Evolutionary conservation across 2,797 vertebrate species (phyloP), one percentile per base, ranked within the genome.

Genomic region (Sebastes aleutianus): DNA sequence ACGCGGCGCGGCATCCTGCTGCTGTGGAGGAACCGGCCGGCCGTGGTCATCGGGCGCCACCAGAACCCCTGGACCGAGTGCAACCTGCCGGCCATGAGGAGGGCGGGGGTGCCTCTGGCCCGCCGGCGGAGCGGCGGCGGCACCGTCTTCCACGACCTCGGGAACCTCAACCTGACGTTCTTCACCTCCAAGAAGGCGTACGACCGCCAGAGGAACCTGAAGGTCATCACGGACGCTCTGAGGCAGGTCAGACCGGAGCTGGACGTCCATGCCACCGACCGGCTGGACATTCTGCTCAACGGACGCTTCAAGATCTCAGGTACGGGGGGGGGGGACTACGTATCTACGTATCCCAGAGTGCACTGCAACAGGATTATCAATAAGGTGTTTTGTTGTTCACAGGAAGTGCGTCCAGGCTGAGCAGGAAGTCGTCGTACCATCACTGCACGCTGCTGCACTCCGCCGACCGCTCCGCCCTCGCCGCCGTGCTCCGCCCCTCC

Each of bases 61-160:
- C 98, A 99, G 90, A 99, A 99, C 90, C 98, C 98, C 1, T 99
- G 98, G 98, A 93, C 95, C 32, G 98, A 99, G 88, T 98, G 97
- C 79, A 91, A 97, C 89, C 94, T 99, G 65, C 86, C 78, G 10
- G 84, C 96, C 2, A 92, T 97, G 95, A 94, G 96, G 88, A 89
- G 92, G 64, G 91, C 89, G 13, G 96, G 93, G 1, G 87, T 98
- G 74, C 94, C 95, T 13, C 84, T 99, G 79, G 97, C 98, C 43
- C 96, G 98, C 74, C 94, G 98, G 66, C 95, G 95, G 58, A 99
- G 98, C 27, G 98, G 98, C 2, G 98, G 98, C 16, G 98, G 98
- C 3, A 95, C 98, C 0, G 98, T 99, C 36, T 99, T 96, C 91
- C 98, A 99, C 4, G 98, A 99, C 78, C 86, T 97, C 18, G 98